These are phyloP conservation scores for Arvicanthis niloticus DNA, from an alignment of 2,113 vertebrate genomes.

Conservation along the genomic window DNA sequence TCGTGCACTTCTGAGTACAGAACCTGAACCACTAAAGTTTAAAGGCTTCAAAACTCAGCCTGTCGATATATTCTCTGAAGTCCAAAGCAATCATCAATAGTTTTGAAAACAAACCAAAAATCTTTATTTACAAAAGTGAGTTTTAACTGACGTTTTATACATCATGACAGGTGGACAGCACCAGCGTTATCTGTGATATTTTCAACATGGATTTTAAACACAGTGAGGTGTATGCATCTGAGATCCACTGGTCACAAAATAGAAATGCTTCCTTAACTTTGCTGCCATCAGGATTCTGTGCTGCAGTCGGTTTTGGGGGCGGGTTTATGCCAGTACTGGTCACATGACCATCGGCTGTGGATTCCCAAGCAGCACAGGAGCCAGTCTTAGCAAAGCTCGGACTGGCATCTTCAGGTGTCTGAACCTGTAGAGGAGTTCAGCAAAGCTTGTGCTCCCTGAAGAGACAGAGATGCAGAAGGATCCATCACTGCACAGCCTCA, in stretches of 20 bases:
- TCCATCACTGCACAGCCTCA: neutral
- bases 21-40: neutral
- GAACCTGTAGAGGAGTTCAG: slow-evolving; percentile 92
- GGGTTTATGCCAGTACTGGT: neutral
- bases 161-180: slow-evolving; percentile 47
- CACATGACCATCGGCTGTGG: slow-evolving; percentile 89
- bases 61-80: neutral
- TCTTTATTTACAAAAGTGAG: slow-evolving; percentile 86
- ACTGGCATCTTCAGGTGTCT: slow-evolving; percentile 91
- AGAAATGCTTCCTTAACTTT: neutral
- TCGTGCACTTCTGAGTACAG: neutral
- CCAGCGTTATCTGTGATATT: slow-evolving; percentile 66
- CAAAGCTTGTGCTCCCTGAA: slow-evolving; percentile 91
- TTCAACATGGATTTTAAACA: slow-evolving; percentile 43
- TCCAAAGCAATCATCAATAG: slow-evolving; percentile 50
- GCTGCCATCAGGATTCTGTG: neutral
- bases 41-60: neutral
- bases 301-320: fast-evolving
- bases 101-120: slow-evolving; percentile 74
- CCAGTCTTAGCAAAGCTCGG: slow-evolving; percentile 92
- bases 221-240: neutral
- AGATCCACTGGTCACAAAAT: neutral
- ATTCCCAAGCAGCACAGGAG: slow-evolving; percentile 90
- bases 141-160: slow-evolving; percentile 76
- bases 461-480: slow-evolving; percentile 35